Conservation (phyloP, 1,140 invertebrate genomes). For the Magallana ariakensis region DNA sequence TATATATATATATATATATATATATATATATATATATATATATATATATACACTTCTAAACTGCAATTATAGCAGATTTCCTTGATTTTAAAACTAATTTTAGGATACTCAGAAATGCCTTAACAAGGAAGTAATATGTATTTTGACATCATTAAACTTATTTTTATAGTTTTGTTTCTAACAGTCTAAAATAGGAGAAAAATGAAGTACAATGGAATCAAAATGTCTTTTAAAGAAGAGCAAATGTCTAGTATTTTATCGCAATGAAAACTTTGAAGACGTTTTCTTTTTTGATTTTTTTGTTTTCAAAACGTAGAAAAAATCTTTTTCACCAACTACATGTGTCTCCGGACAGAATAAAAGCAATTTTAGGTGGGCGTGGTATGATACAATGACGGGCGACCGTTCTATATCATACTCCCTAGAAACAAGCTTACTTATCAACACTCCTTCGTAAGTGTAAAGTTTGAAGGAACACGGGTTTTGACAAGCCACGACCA, state of each 20-base stretch:
- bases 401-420: background rate
- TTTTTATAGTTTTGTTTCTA: too few relatives aligned
- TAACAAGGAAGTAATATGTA: too few relatives aligned
- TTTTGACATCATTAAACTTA: too few relatives aligned
- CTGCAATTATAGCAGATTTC: too few relatives aligned
- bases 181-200: too few relatives aligned
- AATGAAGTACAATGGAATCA: too few relatives aligned
- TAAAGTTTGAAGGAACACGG: background rate
- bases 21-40: too few relatives aligned
- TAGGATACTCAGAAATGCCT: too few relatives aligned
- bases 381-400: background rate
- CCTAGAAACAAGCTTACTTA: background rate
- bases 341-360: background rate
- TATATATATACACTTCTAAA: too few relatives aligned
- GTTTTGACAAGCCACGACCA: background rate
- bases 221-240: too few relatives aligned
- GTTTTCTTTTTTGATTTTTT: background rate
- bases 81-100: too few relatives aligned
- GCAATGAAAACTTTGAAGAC: background rate
- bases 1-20: too few relatives aligned
- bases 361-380: background rate
- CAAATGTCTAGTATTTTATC: background rate
- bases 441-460: background rate
- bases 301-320: background rate
- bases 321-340: background rate